Base-by-base conservation (phyloP, 2,113 vertebrate species). In the Labeo rohita region DNA sequence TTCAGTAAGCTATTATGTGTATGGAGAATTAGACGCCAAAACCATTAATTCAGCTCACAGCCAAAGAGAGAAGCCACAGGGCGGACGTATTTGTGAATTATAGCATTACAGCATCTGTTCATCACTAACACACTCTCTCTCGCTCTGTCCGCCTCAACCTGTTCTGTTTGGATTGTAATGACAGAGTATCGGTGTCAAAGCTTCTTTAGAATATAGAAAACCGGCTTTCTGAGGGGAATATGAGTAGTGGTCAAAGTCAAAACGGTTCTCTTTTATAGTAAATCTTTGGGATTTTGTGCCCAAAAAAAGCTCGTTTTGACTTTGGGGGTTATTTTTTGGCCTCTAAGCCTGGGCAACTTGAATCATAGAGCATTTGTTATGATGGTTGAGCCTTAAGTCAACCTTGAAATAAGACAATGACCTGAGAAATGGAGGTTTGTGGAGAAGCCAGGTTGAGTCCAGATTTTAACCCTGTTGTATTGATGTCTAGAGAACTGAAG, bases 1-100 rank as follows among this genome's bases (percentile, higher is more conserved):
- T 39, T 61, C 49, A 80, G 66, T 34, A 6, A 59, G 76, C n/a
- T 85, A 56, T 16, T 81, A 63, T 52, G 52, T 63, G 39, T 50
- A 6, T 45, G 28, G 81, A 84, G 34, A 86, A 89, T 89, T 49
- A 84, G 59, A 28, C 5, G 70, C 72, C 82, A 80, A 12, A 84
- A 75, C 77, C 39, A 82, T 74, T 74, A 43, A 80, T 82, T 59
- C 68, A 84, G 23, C 61, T 39, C 61, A 72, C 80, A 82, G 78
- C 2, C 70, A 52, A 77, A 54, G 12, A 82, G 52, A 54, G 56
- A 75, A 23, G 7, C 59, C 68, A 65, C 56, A 50, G 78, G 59
- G 66, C 34, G 65, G 43, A 9, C 23, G 8, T 70, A 63, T 34
- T 49, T 81, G 59, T 66, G 59, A 80, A 80, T 43, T 23, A 80